Conservation (phyloP, 1,140 invertebrate genomes). For the Branchinecta lynchi region DNA sequence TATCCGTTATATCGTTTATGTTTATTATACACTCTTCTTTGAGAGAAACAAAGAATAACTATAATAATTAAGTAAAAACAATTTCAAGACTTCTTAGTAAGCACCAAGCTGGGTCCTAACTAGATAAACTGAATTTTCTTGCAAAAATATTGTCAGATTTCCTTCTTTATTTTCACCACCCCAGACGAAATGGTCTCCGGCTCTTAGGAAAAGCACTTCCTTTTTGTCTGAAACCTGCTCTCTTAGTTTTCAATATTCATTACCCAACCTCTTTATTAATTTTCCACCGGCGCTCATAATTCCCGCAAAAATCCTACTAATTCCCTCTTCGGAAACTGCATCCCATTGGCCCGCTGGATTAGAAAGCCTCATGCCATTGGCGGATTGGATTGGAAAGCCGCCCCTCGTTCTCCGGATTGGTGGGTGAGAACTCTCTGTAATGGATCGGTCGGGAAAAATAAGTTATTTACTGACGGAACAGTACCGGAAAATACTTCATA, state of each 20-base stretch:
- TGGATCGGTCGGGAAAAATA: conserved; percentile 4
- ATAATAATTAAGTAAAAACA: too few species aligned
- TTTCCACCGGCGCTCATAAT: conserved; percentile 4
- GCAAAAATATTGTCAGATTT: too few species aligned
- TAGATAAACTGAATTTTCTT: too few species aligned
- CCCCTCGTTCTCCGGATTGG: background rate
- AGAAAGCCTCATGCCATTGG: background rate
- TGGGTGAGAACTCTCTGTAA: background rate
- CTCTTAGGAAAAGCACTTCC: too few species aligned
- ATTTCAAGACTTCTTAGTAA: too few species aligned
- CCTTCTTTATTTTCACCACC: too few species aligned
- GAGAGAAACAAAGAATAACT: too few species aligned
- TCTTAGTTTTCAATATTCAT: background rate
- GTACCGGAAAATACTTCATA: conserved; percentile 8
- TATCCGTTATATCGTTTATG: too few species aligned
- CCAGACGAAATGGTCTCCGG: too few species aligned
- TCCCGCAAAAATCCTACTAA: background rate
- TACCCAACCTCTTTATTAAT: conserved; percentile 7
- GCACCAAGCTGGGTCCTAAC: too few species aligned
- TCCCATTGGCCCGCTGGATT: background rate
- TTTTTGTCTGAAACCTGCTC: too few species aligned
- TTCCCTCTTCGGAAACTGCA: background rate
- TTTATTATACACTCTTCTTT: too few species aligned
- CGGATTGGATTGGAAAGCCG: background rate
- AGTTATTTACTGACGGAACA: conserved; percentile 7